phyloP scores from a whole-genome alignment of 92 coral and sea anemone genomes.

The Muricea muricata region DNA sequence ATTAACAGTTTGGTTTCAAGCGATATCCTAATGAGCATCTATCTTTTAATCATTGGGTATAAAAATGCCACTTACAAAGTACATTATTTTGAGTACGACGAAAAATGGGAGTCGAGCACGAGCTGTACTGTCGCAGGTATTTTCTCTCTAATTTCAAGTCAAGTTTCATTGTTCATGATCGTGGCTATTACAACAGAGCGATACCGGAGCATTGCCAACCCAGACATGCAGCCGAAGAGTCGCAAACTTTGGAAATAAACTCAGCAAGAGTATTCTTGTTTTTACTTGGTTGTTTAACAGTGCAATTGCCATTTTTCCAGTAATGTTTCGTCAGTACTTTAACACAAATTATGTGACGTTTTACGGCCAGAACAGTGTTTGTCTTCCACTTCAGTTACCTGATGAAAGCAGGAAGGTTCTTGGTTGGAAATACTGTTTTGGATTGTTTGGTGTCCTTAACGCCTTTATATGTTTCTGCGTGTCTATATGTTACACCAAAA shows the following conservation, averaged over 20 bases:
- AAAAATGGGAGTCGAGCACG: constrained; percentile 14
- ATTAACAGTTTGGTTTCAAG: not conserved
- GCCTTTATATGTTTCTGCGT: constrained; percentile 7
- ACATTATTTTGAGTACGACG: constrained; percentile 5
- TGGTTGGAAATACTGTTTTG: constrained; percentile 28
- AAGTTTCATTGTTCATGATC: constrained; percentile 19
- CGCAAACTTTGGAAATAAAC: not conserved
- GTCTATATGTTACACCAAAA: not conserved
- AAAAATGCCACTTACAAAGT: not conserved
- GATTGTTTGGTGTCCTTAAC: constrained; percentile 18
- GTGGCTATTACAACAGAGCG: not conserved
- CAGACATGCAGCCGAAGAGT: not conserved
- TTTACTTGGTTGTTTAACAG: not conserved
- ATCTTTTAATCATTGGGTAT: constrained; percentile 22
- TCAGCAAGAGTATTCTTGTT: not conserved
- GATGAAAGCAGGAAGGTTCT: not conserved
- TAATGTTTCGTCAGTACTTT: not conserved
- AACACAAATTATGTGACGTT: not conserved
- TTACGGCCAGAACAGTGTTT: constrained; percentile 24
- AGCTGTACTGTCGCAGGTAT: constrained; percentile 30
- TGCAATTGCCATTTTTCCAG: not conserved
- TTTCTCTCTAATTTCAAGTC: constrained; percentile 12
- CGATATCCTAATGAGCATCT: constrained; percentile 14
- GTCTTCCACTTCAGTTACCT: constrained; percentile 12
- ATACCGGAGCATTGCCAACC: not conserved